Evolutionary conservation across 2,797 vertebrate species (phyloP).

Genomic region (Melanogrammus aeglefinus): DNA sequence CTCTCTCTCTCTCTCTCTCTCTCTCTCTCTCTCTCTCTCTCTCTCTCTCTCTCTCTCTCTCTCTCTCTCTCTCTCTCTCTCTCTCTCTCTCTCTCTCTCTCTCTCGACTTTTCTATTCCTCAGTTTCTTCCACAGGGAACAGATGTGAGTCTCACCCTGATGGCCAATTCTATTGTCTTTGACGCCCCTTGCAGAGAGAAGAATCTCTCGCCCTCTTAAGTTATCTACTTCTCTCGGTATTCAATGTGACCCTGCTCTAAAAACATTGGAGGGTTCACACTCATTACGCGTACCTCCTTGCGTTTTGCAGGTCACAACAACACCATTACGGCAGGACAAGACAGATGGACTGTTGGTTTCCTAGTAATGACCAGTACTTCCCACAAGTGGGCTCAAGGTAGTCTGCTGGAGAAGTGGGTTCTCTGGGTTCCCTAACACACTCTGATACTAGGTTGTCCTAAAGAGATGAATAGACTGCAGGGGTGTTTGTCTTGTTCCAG

Average conservation of each 20-base stretch:
- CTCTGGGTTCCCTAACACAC: neutral
- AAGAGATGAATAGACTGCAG: neutral
- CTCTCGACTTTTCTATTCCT: neutral
- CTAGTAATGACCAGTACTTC: neutral
- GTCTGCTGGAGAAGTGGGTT: neutral
- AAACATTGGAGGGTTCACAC: neutral
- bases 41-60: slow-evolving; percentile 4
- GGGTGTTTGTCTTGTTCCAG: neutral
- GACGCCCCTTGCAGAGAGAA: neutral
- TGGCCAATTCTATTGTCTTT: slow-evolving; percentile 30
- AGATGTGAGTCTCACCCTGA: slow-evolving; percentile 47
- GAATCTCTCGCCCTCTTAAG: neutral
- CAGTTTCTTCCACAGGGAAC: slow-evolving; percentile 36
- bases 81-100: neutral
- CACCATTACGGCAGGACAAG: neutral
- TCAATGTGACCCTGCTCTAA: neutral
- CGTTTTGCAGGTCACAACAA: neutral
- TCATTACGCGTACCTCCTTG: neutral
- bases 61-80: neutral
- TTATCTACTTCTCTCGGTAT: neutral
- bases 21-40: neutral
- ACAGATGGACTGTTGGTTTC: neutral
- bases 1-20: neutral
- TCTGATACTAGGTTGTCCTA: neutral
- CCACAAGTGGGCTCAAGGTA: slow-evolving; percentile 1